Base-by-base conservation (phyloP, 2,113 vertebrate species). In the Lichenostomus cassidix region DNA sequence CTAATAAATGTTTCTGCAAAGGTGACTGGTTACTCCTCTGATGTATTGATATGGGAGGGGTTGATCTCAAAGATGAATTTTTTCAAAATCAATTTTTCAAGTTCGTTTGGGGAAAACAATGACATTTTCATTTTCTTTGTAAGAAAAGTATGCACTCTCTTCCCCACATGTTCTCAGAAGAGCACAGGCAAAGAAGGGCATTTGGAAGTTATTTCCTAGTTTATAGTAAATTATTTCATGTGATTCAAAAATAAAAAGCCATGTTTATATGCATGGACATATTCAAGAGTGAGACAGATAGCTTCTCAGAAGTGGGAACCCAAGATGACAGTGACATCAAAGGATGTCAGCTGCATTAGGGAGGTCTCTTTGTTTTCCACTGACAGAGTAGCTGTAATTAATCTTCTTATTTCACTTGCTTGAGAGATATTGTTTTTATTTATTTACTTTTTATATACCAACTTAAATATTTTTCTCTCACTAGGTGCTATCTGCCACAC, bases 161-260 rank as follows among this genome's bases (percentile, higher is more conserved):
- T 92, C 46, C 62, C 50, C 63, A 80, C 29, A 28, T 44, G 59
- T 85, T 85, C 63, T 88, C 28, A 47, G 87, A 92, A 74, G 46
- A 91, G 24, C 27, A 7, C 29, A 85, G 52, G 67, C 25, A 85
- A 89, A 75, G 80, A 41, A 47, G 29, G 63, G 82, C 84, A 93
- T 91, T 97, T 96, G 91, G 89, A 95, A 96, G 63, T 89, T 94
- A 92, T 95, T 94, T 91, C 83, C 65, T 74, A 59, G 67, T 88
- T 76, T 87, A 59, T 42, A 65, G 16, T 65, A 73, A 85, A 92
- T 87, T 79, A 87, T 83, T 91, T 89, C 44, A 87, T 2, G 37
- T 73, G 83, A 91, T 92, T 92, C 28, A 89, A 95, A 87, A 91
- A 91, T 76, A 89, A 94, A 87, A 95, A 73, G 13, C 13, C 33